Conservation (phyloP, 2,797 vertebrate species). For the Brachymystax lenok region DNA sequence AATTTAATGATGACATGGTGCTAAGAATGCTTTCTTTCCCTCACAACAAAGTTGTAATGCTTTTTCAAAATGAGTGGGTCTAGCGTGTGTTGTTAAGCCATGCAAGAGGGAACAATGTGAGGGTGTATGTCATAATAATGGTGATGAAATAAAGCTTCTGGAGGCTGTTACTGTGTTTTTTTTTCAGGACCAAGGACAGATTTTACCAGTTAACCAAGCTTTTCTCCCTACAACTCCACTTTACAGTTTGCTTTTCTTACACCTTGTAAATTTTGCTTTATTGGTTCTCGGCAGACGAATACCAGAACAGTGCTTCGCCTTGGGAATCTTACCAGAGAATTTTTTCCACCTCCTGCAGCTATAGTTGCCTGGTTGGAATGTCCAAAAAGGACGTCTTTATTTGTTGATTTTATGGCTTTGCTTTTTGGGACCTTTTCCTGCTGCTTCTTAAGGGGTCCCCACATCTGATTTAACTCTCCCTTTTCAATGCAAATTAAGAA, state of each 20-base stretch:
- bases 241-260: conserved; percentile 40
- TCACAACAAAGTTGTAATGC: conserved; percentile 36
- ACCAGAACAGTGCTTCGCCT: conserved; percentile 52
- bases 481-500: conserved; percentile 77
- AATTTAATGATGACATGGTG: conserved; percentile 53
- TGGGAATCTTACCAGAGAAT: conserved; percentile 75
- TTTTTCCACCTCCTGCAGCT: conserved; percentile 72
- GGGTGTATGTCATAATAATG: conserved; percentile 36
- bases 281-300: conserved; percentile 53
- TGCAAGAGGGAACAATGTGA: conserved; percentile 47
- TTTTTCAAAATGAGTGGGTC: conserved; percentile 30
- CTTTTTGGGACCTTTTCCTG: conserved; percentile 73
- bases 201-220: conserved; percentile 42
- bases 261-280: conserved; percentile 43
- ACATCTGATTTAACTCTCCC: conserved; percentile 76
- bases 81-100: conserved; percentile 38
- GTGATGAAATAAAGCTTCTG: conserved; percentile 33
- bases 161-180: conserved; percentile 37
- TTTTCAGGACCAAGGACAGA: conserved; percentile 44
- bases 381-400: conserved; percentile 69
- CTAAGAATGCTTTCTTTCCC: conserved; percentile 56
- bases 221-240: conserved; percentile 38
- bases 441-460: conserved; percentile 74
- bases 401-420: conserved; percentile 74
- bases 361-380: conserved; percentile 73